Conservation (phyloP, 2,797 vertebrate species). For the Crotalus adamanteus region DNA sequence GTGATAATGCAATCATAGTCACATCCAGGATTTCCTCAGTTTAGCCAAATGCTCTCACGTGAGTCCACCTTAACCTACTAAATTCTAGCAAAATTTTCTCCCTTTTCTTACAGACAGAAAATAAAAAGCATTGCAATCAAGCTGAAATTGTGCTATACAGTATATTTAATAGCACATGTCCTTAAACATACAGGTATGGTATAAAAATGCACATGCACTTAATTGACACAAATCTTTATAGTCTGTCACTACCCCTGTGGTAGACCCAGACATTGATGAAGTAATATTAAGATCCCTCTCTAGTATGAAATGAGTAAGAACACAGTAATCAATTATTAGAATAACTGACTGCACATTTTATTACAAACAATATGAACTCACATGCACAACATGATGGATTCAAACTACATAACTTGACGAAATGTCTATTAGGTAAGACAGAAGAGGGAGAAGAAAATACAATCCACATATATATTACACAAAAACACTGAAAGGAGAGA, state of each 20-base stretch:
- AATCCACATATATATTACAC: background rate
- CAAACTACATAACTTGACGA: background rate
- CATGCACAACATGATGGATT: background rate
- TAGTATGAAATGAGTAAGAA: background rate
- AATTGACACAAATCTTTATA: background rate
- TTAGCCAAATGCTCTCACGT: background rate
- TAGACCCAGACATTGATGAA: background rate
- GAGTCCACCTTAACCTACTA: background rate
- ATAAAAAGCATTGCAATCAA: too few relatives aligned
- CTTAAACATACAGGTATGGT: background rate
- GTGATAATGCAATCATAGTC: background rate
- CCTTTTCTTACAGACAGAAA: background rate
- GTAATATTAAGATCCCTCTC: background rate
- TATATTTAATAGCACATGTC: background rate
- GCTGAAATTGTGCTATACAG: background rate
- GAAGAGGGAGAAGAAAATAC: background rate
- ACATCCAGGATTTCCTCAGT: background rate
- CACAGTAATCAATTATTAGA: background rate
- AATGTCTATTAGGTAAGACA: background rate
- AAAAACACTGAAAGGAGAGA: too few relatives aligned
- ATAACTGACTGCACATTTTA: constrained; percentile 2
- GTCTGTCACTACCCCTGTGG: background rate
- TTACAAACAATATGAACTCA: background rate
- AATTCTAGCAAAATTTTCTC: background rate
- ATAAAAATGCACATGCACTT: background rate